Conservation (phyloP, 2,797 vertebrate species). For the Coccyzus lansbergi region DNA sequence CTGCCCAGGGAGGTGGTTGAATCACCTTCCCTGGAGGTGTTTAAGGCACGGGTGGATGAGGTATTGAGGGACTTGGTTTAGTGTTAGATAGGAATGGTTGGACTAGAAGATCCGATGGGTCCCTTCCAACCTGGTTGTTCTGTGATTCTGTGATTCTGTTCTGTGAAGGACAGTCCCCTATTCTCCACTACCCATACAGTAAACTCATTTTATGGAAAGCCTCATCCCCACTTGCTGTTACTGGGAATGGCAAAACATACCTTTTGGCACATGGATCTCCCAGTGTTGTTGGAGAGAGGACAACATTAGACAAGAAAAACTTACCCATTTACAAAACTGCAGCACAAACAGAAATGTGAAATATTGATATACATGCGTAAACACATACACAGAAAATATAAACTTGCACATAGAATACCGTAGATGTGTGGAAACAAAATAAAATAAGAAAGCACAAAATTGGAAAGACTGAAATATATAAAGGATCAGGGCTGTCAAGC, state of each 20-base stretch:
- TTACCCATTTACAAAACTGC: background rate
- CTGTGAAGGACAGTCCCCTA: background rate
- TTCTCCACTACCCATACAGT: background rate
- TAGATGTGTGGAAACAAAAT: no score
- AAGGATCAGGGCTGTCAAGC: background rate
- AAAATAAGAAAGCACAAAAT: background rate
- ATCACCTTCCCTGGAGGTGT: no score
- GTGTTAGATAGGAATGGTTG: no score
- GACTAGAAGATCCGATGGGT: no score
- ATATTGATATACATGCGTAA: background rate
- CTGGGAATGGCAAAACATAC: background rate
- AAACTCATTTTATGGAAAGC: background rate
- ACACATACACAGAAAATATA: background rate
- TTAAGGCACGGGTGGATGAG: no score
- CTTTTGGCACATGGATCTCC: background rate
- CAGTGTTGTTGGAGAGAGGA: background rate
- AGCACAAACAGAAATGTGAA: background rate
- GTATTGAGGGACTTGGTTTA: no score
- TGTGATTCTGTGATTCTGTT: no score
- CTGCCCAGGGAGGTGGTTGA: no score
- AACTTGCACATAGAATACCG: background rate
- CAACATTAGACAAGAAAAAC: background rate
- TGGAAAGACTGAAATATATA: background rate
- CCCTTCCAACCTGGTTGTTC: no score
- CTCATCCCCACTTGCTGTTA: background rate